Evolutionary conservation across 1,140 invertebrate genomes (phyloP).

Genomic region (Macrobrachium nipponense): DNA sequence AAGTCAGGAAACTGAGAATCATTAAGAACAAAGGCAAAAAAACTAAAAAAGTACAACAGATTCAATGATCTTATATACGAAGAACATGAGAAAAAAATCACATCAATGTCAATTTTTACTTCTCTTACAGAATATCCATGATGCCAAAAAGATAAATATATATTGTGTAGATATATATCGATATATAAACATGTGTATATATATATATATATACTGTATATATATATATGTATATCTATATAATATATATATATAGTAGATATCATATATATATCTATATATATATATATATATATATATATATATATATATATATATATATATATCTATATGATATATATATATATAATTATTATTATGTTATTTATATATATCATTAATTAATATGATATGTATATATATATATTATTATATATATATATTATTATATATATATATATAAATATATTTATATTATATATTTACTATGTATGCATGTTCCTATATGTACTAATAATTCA

Average conservation of each 20-base stretch:
- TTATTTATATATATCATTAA: background rate
- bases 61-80: too few species aligned
- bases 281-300: conserved; percentile 9
- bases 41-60: too few species aligned
- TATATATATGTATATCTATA: background rate
- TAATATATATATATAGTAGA: background rate
- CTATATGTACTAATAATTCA: too few species aligned
- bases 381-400: background rate
- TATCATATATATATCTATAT: conserved; percentile 6
- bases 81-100: too few species aligned
- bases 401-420: background rate
- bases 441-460: background rate
- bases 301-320: conserved; percentile 1
- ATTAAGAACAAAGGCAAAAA: too few species aligned
- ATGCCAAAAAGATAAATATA: background rate
- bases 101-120: too few species aligned
- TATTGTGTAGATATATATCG: background rate
- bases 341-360: too few species aligned
- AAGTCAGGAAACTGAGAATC: too few species aligned
- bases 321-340: background rate
- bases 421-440: background rate
- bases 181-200: background rate
- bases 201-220: background rate
- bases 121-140: too few species aligned
- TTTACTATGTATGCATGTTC: too few species aligned